Conservation (phyloP, 2,888 invertebrate genomes). For the Polylopha cassiicola region DNA sequence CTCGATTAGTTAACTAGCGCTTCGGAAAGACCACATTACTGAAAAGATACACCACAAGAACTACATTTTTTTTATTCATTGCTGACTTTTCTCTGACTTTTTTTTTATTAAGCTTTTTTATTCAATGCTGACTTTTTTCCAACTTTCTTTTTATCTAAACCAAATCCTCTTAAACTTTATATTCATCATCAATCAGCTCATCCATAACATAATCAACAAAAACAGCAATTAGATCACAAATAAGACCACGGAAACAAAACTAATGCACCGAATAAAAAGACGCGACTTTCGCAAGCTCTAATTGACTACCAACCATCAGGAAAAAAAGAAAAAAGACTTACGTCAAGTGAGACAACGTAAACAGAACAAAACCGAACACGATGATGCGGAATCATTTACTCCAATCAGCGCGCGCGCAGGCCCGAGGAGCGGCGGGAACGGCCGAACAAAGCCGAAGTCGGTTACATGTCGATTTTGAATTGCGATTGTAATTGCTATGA, state of each 20-base stretch:
- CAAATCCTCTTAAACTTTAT: too few relatives aligned
- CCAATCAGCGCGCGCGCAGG: conserved; percentile 42
- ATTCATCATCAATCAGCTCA: too few relatives aligned
- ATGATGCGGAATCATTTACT: conserved; percentile 72
- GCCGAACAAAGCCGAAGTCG: conserved; percentile 49
- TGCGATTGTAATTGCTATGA: conserved; percentile 23
- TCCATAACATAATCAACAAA: conserved; percentile 4
- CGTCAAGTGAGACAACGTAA: conserved; percentile 54
- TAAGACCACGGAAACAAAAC: conserved; percentile 12
- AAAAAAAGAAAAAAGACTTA: conserved; percentile 44
- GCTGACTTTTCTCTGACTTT: too few relatives aligned
- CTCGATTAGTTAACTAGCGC: too few relatives aligned
- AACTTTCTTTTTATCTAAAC: too few relatives aligned
- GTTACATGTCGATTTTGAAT: conserved; percentile 31
- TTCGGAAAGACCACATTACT: too few relatives aligned
- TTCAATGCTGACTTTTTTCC: too few relatives aligned
- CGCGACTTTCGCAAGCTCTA: conserved; percentile 33
- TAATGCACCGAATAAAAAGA: conserved; percentile 7
- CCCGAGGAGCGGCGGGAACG: conserved; percentile 37
- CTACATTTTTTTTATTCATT: too few relatives aligned
- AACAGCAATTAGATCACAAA: conserved; percentile 1
- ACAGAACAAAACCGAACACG: conserved; percentile 66
- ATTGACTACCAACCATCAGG: conserved; percentile 54
- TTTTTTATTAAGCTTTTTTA: too few relatives aligned
- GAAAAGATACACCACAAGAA: too few relatives aligned